Evolutionary conservation across 2,888 invertebrate species (phyloP).

Genomic region (Nephrotoma guestfalica): DNA sequence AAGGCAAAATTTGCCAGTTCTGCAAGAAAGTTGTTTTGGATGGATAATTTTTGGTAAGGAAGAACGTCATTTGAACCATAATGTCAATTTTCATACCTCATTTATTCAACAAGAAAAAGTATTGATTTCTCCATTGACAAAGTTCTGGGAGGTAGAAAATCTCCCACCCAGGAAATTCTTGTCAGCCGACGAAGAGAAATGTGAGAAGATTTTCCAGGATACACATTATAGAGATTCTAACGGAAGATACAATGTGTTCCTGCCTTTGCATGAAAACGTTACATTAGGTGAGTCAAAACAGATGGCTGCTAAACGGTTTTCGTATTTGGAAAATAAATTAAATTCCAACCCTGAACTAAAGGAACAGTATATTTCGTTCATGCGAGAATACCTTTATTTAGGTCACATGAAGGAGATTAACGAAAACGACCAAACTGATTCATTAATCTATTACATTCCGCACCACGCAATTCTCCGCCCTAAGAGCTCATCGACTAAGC

Average conservation of each 20-base stretch:
- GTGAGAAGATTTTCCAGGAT: slow-evolving; percentile 14
- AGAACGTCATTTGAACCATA: background rate
- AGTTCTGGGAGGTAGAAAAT: slow-evolving; percentile 14
- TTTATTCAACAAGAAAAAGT: background rate
- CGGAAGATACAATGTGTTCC: slow-evolving; percentile 12
- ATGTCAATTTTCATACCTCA: background rate
- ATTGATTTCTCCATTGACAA: background rate
- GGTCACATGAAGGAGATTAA: slow-evolving; percentile 15
- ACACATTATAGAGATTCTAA: slow-evolving; percentile 7
- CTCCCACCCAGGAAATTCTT: slow-evolving; percentile 1
- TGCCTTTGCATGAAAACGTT: slow-evolving; percentile 12
- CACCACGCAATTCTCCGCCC: slow-evolving; percentile 13
- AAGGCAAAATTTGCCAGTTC: background rate
- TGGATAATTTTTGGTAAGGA: background rate
- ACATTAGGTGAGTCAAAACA: slow-evolving; percentile 1
- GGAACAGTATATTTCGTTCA: slow-evolving; percentile 13
- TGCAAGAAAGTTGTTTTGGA: background rate
- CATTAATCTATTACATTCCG: slow-evolving; percentile 10
- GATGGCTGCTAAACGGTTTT: slow-evolving; percentile 11
- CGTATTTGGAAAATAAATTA: slow-evolving; percentile 12
- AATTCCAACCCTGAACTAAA: slow-evolving; percentile 10
- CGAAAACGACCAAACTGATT: background rate
- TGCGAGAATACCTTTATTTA: slow-evolving; percentile 13
- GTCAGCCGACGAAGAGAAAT: slow-evolving; percentile 10
- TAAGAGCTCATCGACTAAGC: slow-evolving; percentile 1